Evolutionary conservation across 2,888 invertebrate genomes (phyloP).

Genomic region (Morpho deidamia): DNA sequence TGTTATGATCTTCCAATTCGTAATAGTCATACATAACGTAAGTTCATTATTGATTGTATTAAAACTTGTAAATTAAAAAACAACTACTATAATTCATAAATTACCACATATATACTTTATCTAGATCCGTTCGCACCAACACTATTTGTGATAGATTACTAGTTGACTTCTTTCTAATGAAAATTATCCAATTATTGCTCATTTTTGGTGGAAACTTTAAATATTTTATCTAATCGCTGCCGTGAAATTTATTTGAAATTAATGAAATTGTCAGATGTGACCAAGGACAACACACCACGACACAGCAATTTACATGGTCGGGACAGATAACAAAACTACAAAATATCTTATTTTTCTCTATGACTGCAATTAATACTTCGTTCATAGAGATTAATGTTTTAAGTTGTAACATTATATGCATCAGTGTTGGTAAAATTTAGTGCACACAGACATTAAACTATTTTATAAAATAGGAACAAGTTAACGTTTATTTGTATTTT

Average conservation of each 20-base stretch:
- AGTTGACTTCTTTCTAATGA: slow-evolving; percentile 9
- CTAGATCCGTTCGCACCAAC: background rate
- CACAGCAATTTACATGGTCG: no score
- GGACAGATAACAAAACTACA: no score
- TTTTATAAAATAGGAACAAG: no score
- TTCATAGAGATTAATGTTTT: no score
- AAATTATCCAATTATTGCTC: slow-evolving; percentile 26
- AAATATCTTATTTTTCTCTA: no score
- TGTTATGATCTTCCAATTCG: slow-evolving; percentile 65
- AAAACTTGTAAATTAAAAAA: slow-evolving; percentile 2
- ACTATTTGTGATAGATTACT: slow-evolving; percentile 5
- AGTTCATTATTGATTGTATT: slow-evolving; percentile 39
- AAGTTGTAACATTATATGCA: no score
- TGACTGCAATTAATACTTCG: no score
- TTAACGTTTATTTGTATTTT: no score
- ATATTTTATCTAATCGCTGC: slow-evolving; percentile 18
- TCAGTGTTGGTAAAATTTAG: no score
- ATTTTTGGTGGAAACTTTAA: slow-evolving; percentile 31
- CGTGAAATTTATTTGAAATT: slow-evolving; percentile 16
- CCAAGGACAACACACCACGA: background rate
- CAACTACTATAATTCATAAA: background rate
- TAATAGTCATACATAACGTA: slow-evolving; percentile 67
- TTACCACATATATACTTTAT: background rate
- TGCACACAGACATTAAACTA: no score
- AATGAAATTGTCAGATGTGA: background rate